A percentile compares a stretch with the other conserved stretches of the same genome.
phyloP scores from a whole-genome alignment of 2,888 invertebrate species.

The Cephus pygmeus region DNA sequence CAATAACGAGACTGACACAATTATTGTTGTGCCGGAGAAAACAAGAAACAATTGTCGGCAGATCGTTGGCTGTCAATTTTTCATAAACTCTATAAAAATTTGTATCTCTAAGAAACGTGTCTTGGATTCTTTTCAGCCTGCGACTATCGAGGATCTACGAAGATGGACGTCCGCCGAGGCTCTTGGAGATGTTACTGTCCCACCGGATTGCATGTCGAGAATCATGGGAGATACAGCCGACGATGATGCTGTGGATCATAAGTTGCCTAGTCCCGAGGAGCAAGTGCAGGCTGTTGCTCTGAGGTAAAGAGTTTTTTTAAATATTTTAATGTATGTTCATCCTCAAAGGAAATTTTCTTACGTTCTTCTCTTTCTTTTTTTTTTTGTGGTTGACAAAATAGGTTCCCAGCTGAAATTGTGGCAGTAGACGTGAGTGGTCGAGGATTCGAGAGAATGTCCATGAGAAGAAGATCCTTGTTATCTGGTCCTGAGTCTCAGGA shows the following conservation, averaged over 20 bases:
- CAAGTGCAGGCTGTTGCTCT: slow-evolving; percentile 84
- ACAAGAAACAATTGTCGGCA: not conserved
- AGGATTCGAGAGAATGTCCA: slow-evolving; percentile 90
- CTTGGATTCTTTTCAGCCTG: slow-evolving; percentile 73
- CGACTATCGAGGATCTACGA: slow-evolving; percentile 80
- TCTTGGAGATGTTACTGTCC: slow-evolving; percentile 83
- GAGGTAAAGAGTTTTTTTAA: slow-evolving; percentile 71
- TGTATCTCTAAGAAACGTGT: not conserved
- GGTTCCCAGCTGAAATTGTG: slow-evolving; percentile 89
- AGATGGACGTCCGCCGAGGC: slow-evolving; percentile 89
- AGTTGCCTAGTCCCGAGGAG: slow-evolving; percentile 88
- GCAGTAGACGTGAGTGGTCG: slow-evolving; percentile 90
- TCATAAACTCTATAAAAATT: not conserved
- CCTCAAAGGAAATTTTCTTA: not conserved
- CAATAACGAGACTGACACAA: slow-evolving; percentile 30
- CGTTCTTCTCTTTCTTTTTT: not conserved
- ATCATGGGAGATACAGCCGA: slow-evolving; percentile 72
- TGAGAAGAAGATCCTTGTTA: slow-evolving; percentile 83
- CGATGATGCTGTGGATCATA: slow-evolving; percentile 83
- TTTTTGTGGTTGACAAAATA: slow-evolving; percentile 47
- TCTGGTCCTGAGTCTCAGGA: slow-evolving; percentile 60
- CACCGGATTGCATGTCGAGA: slow-evolving; percentile 81
- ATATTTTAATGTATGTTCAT: not conserved
- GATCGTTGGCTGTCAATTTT: not conserved
- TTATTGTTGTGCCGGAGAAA: not conserved